Conservation (phyloP, 2,888 invertebrate genomes). For the Drosophila trichaetosa region DNA sequence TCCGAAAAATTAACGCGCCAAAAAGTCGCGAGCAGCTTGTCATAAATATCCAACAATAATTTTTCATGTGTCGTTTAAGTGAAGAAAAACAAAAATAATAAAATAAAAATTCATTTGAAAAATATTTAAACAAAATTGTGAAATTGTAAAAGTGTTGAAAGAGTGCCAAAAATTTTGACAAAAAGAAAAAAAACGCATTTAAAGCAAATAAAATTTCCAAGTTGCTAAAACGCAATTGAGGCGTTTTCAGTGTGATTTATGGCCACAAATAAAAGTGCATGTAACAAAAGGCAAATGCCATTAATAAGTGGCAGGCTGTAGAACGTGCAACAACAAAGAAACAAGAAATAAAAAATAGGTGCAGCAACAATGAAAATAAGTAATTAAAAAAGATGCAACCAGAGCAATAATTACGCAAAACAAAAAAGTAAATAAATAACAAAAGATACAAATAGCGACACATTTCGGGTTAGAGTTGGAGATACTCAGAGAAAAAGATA, state of each 20-base stretch:
- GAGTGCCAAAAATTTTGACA: slow-evolving; percentile 1
- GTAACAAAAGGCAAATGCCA: slow-evolving; percentile 49
- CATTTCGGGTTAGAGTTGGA: background rate
- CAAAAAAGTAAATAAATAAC: background rate
- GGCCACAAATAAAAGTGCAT: slow-evolving; percentile 33
- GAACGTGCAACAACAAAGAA: slow-evolving; percentile 45
- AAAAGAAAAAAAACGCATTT: background rate
- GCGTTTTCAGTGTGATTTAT: slow-evolving; percentile 36
- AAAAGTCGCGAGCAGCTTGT: background rate
- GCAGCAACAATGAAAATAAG: slow-evolving; percentile 38
- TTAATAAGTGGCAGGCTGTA: slow-evolving; percentile 24
- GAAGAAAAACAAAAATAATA: background rate
- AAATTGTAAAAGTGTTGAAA: slow-evolving; percentile 7
- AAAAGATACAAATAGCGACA: background rate
- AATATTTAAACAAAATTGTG: background rate
- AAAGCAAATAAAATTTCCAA: background rate
- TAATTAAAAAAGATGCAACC: background rate
- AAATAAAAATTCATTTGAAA: background rate
- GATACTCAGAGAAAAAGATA: background rate
- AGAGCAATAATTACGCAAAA: slow-evolving; percentile 8
- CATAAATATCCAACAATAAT: background rate
- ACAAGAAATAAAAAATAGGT: slow-evolving; percentile 15
- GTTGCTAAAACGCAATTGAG: slow-evolving; percentile 33
- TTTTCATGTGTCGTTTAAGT: slow-evolving; percentile 2
- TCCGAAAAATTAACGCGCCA: slow-evolving; percentile 3